Evolutionary conservation across 2,113 vertebrate genomes (phyloP), one percentile per base, ranked within the genome.

Genomic region (Aphyosemion australe): DNA sequence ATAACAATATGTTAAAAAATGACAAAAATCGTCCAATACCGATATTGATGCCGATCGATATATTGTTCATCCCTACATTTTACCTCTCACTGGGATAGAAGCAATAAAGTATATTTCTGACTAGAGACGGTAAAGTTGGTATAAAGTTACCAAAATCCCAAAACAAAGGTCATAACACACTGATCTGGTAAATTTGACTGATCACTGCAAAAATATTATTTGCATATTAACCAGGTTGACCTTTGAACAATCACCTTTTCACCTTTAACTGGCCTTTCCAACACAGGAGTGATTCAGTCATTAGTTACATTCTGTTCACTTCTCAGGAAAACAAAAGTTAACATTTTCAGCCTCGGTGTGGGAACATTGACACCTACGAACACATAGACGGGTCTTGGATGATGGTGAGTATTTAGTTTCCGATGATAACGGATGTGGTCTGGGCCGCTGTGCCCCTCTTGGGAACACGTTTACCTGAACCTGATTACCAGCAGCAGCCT

Each of bases 301-400:
- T 63, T 32, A 57, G 8, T 12, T 6, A 26, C 41, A 41, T 48
- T 75, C 51, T 21, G 60, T 57, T 69, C 39, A 78, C 69, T 88
- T 88, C 86, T 78, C n/a, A 51, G 69, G 79, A 89, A 89, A 85
- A 71, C 84, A 82, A 84, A 87, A 87, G 53, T 73, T 66, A 83
- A 45, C 32, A 16, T 14, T 45, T 11, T 21, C 0, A 10, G 61
- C 21, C 34, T 45, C 46, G 14, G 31, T 13, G 55, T 5, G 47
- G 63, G 61, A 77, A 61, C 67, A 45, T 59, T 80, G 49, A 80
- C 67, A 85, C 70, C 34, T 34, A 54, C 57, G 12, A 62, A 74
- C 31, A 48, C 43, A 19, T 69, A 69, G 55, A 57, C 0, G 45
- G 46, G 45, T 61, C 65, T 46, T 4, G 12, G 61, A 11, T 47